phyloP scores from a whole-genome alignment of 2,888 invertebrate species.

The Athalia rosae region DNA sequence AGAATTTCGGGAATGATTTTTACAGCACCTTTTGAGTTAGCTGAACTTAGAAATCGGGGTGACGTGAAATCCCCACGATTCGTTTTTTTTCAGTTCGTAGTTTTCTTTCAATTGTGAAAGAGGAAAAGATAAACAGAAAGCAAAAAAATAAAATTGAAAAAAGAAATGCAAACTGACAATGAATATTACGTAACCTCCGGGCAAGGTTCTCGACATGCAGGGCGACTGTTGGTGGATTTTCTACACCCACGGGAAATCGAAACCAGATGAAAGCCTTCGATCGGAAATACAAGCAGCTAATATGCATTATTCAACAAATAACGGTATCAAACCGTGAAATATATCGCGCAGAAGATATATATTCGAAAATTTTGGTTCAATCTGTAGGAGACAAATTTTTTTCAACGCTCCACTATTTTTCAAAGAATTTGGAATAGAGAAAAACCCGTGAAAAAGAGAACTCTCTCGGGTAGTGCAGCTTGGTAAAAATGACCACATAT shows the following conservation, averaged over 20 bases:
- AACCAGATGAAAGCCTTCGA: conserved; percentile 31
- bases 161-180: not conserved
- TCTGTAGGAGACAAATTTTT: not conserved
- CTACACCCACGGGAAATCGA: conserved; percentile 37
- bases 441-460: not conserved
- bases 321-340: not conserved
- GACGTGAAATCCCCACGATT: too few relatives aligned
- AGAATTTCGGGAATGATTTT: too few relatives aligned
- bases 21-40: too few relatives aligned
- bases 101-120: too few relatives aligned
- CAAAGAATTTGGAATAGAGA: too few relatives aligned
- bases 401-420: not conserved
- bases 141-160: too few relatives aligned
- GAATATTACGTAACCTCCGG: not conserved
- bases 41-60: too few relatives aligned
- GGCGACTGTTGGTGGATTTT: not conserved
- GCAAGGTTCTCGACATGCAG: conserved; percentile 4
- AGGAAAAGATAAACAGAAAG: too few relatives aligned
- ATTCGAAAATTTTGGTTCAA: not conserved
- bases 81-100: too few relatives aligned
- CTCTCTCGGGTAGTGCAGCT: not conserved
- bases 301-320: conserved; percentile 42
- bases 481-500: too few relatives aligned
- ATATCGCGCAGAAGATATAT: not conserved
- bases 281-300: conserved; percentile 16